phyloP scores from a whole-genome alignment of 2,888 invertebrate species.

The Hydropsyche betteni region DNA sequence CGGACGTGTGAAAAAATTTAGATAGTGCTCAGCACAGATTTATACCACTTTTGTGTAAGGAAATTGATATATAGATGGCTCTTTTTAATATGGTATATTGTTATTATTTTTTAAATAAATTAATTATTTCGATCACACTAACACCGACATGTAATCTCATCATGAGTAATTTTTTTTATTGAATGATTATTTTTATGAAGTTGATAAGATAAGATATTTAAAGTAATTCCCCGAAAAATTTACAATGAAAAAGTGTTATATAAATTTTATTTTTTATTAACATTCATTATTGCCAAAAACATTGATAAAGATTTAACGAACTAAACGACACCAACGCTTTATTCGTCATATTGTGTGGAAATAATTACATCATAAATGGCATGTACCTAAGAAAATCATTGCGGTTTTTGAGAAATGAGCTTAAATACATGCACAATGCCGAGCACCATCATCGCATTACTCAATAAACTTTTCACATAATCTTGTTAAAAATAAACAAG shows the following conservation, averaged over 20 bases:
- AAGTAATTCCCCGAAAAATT: background rate
- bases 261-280: background rate
- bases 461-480: background rate
- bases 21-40: background rate
- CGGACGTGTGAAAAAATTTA: background rate
- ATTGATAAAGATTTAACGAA: conserved; percentile 15
- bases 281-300: background rate
- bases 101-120: conserved; percentile 1
- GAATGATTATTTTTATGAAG: too few relatives aligned
- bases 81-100: background rate
- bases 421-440: background rate
- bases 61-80: conserved; percentile 8
- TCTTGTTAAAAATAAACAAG: too few relatives aligned
- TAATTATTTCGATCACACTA: too few relatives aligned
- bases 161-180: too few relatives aligned
- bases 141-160: too few relatives aligned
- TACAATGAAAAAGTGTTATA: background rate
- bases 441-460: background rate
- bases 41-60: background rate
- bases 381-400: background rate
- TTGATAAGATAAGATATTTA: background rate
- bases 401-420: background rate
- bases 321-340: conserved; percentile 21
- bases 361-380: conserved; percentile 19
- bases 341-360: conserved; percentile 34